Base-by-base conservation (phyloP, 2,888 invertebrate genomes). In the Eupelmus urozonus region DNA sequence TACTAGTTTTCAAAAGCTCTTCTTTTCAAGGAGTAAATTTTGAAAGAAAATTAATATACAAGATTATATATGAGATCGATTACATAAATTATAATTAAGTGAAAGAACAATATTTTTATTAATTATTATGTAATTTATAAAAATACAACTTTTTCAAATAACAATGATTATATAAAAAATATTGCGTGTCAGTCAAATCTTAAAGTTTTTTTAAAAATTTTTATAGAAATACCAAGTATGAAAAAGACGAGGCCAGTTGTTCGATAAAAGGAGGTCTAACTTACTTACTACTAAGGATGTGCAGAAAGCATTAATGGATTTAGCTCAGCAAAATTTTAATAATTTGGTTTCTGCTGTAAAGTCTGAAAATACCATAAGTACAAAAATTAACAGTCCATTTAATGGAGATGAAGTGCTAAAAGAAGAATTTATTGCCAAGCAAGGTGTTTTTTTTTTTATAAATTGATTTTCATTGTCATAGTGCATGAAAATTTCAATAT, bases 221-320 rank as follows among this genome's bases (percentile, higher is more conserved):
- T 82, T 83, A 53, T 57, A 89, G 89, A 83, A 84, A 82, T 89
- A 87, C 73, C 84, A 87, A 20, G 82, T 85, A 34, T 82, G 82
- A 72, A 85, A 88, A 63, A 87, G 83, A 76, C 83, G 89, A 23
- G 70, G 81, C 2, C 84, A 86, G 53, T 80, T 88, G 53, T 87
- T 89, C 60, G 85, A 86, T 72, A 82, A 71, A 71, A 78, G 80
- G 40, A 85, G 90, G 80, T 73, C 82, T 23, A 83, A 82, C 20
- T 76, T 86, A 9, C 75, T 82, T 62, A 57, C 83, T 11, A 51
- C 79, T 1, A 80, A 76, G 62, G 76, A 84, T 13, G 70, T 87
- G 16, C 85, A 86, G 4, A 76, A 84, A 16, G 81, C 84, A 1
- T 70, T 89, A 25, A 84, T 85, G 0, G 83, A 85, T 72, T 87